A percentile compares a stretch with the other conserved stretches of the same genome.
Conservation (phyloP, 2,113 vertebrate genomes). For the Capricornis sumatraensis region DNA sequence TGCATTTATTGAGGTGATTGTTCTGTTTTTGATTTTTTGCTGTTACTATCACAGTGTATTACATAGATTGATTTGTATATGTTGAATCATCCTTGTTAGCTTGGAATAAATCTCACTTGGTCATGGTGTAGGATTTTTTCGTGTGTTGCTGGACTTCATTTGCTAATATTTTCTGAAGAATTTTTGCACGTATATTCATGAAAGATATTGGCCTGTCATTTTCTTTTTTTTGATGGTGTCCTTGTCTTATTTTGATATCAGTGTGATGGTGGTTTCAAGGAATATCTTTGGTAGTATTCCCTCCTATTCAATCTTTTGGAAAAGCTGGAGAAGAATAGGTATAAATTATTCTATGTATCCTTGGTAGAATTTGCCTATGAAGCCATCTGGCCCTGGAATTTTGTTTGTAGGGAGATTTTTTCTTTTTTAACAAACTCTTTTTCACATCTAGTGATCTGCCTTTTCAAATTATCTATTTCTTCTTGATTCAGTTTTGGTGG, state of each 20-base stretch:
- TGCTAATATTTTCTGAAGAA: background rate
- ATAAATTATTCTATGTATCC: background rate
- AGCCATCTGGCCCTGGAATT: background rate
- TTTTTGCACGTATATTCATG: rapidly evolving
- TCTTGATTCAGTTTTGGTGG: background rate
- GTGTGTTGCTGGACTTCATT: background rate
- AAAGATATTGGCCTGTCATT: background rate
- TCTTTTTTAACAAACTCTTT: background rate
- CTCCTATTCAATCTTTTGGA: background rate
- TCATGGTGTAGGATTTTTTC: background rate
- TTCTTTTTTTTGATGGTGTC: background rate
- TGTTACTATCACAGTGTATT: background rate
- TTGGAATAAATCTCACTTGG: background rate
- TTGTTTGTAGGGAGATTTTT: background rate
- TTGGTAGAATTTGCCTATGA: background rate
- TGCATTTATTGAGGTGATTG: background rate
- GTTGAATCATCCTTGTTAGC: background rate
- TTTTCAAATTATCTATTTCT: background rate
- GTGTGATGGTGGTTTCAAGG: background rate
- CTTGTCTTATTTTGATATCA: background rate
- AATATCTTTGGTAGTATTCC: background rate
- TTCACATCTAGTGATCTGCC: background rate
- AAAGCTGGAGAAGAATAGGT: background rate
- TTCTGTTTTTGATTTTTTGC: background rate
- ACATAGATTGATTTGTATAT: background rate